Percentiles rank a stretch among this genome's conserved stretches.
These are phyloP conservation scores for Terrapene triunguis DNA, from an alignment of 2,113 vertebrate species.

Conservation along the genomic window DNA sequence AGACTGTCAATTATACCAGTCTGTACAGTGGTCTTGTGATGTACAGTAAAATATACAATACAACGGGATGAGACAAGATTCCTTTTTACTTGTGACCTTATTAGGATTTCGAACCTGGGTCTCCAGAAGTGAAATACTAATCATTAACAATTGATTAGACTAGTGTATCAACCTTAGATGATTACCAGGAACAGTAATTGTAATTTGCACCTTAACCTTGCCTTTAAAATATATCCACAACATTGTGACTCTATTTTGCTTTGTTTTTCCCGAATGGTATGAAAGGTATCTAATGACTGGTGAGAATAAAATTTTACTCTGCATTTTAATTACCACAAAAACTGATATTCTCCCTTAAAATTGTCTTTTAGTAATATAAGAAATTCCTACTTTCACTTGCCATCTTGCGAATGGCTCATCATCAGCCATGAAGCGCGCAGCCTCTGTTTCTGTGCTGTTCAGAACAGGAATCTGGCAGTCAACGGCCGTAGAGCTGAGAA, in stretches of 20 bases:
- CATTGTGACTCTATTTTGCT: not conserved
- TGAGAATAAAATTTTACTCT: slow-evolving; percentile 27
- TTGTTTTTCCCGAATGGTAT: not conserved
- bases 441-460: slow-evolving; percentile 69
- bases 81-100: not conserved
- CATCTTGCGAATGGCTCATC: slow-evolving; percentile 83
- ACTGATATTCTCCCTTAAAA: slow-evolving; percentile 25
- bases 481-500: slow-evolving; percentile 83
- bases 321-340: slow-evolving; percentile 56
- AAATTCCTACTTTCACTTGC: slow-evolving; percentile 86
- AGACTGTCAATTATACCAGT: not conserved
- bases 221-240: not conserved
- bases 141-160: slow-evolving; percentile 56
- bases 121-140: slow-evolving; percentile 26
- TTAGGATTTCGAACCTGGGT: not conserved
- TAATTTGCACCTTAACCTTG: slow-evolving; percentile 34
- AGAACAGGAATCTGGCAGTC: slow-evolving; percentile 83
- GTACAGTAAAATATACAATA: accelerated
- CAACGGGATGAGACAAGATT: not conserved
- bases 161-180: slow-evolving; percentile 19
- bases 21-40: accelerated
- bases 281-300: not conserved
- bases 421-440: slow-evolving; percentile 78
- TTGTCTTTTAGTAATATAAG: slow-evolving; percentile 27
- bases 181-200: slow-evolving; percentile 49